Base-by-base conservation (phyloP, 2,888 invertebrate genomes). In the Diaprepes abbreviatus region DNA sequence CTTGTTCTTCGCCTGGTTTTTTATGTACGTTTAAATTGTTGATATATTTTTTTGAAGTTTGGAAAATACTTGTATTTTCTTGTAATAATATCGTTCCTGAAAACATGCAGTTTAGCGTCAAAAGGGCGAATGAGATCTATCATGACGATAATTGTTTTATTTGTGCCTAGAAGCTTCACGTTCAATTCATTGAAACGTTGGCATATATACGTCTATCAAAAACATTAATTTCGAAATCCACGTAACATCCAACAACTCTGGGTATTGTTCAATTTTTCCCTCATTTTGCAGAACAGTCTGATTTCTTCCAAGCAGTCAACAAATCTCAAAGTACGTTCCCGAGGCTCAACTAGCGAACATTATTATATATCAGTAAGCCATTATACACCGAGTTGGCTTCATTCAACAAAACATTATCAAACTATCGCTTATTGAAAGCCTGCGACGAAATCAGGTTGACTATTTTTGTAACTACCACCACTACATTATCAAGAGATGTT, bases 261-360 rank as follows among this genome's bases (percentile, higher is more conserved):
- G n/a, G n/a, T n/a, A n/a, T n/a, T n/a, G n/a, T n/a, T n/a, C n/a
- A n/a, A n/a, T n/a, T n/a, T n/a, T 65, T 43, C 45, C 28, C 43
- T 60, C 33, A 10, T 38, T 38, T 38, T 57, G 55, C 35, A 55
- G 35, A 55, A 55, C 36, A 43, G 33, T 58, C 6, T 65, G 43
- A 65, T 58, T 65, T 57, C 31, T 43, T 65, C 64, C 64, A 55
- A 64, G 33, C 36, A 64, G 33, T 62, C 48, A 33, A 28, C 45
- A 48, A 62, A 62, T 62, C 62, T 45, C 50, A 35, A 31, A 62
- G 33, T 17, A 48, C 62, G 33, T 45, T 43, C 12, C 60, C 60
- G 10, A 43, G 60, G 19, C 60, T 60, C 17, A 60, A 45, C 60
- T 45, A 45, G 43, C 60, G n/a, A n/a, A n/a, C n/a, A n/a, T n/a